phyloP scores from a whole-genome alignment of 1,140 invertebrate species.

The Sesamia nonagrioides region DNA sequence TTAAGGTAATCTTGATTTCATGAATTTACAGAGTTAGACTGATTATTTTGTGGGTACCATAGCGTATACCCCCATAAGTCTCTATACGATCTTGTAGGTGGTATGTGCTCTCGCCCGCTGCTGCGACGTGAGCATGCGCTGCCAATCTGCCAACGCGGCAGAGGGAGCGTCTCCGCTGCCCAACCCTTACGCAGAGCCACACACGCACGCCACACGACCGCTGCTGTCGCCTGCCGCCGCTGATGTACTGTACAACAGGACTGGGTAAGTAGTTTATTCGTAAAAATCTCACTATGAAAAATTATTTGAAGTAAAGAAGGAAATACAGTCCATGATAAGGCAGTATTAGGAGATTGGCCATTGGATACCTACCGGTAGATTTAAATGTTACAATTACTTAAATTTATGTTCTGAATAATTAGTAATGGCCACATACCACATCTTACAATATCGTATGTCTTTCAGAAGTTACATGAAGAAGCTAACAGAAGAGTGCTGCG shows the following conservation, averaged over 20 bases:
- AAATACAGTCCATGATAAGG: too few species aligned
- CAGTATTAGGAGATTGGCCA: too few species aligned
- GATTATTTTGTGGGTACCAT: too few species aligned
- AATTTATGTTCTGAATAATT: too few species aligned
- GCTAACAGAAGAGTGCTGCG: conserved; percentile 97
- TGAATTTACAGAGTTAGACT: too few species aligned
- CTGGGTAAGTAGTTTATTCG: conserved; percentile 88
- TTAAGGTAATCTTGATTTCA: too few species aligned
- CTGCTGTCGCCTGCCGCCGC: conserved; percentile 89
- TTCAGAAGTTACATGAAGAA: conserved; percentile 96
- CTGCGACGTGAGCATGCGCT: conserved; percentile 95
- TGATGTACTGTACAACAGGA: conserved; percentile 94
- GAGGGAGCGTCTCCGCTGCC: conserved; percentile 90
- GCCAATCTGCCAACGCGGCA: conserved; percentile 90
- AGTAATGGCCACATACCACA: neutral
- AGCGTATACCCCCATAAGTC: neutral
- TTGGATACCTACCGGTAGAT: too few species aligned
- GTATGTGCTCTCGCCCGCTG: conserved; percentile 97
- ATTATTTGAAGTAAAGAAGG: too few species aligned
- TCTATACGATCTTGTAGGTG: conserved; percentile 84
- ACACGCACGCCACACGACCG: conserved; percentile 90
- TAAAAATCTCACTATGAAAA: neutral
- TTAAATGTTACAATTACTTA: too few species aligned
- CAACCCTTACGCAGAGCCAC: conserved; percentile 94
- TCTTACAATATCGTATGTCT: neutral